A percentile compares a stretch with the other conserved stretches of the same genome.
These are phyloP conservation scores for sheep (Ovis aries) DNA, from an alignment of 2,113 vertebrate species.

Conservation along the genomic window ARS-UI_Ramb_v3.0 NC_056054.1:136333501-136334000, in stretches of 20 bases:
- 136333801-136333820: background rate
- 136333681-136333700: fast-evolving
- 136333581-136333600: background rate
- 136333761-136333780: background rate
- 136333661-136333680: background rate
- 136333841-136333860: background rate
- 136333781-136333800: background rate
- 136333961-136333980: background rate
- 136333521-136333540: background rate
- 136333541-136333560: background rate
- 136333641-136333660: background rate
- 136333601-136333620: background rate
- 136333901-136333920: background rate
- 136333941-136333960: background rate
- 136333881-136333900: background rate
- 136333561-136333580: background rate
- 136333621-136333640: background rate
- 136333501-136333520: no score
- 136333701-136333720: background rate
- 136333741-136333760: fast-evolving
- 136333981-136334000: background rate
- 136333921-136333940: background rate
- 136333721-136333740: background rate
- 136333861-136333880: background rate
- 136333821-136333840: background rate